Evolutionary conservation across 2,113 vertebrate genomes (phyloP), one percentile per base, ranked within the genome.

Genomic region (Crypturellus undulatus): DNA sequence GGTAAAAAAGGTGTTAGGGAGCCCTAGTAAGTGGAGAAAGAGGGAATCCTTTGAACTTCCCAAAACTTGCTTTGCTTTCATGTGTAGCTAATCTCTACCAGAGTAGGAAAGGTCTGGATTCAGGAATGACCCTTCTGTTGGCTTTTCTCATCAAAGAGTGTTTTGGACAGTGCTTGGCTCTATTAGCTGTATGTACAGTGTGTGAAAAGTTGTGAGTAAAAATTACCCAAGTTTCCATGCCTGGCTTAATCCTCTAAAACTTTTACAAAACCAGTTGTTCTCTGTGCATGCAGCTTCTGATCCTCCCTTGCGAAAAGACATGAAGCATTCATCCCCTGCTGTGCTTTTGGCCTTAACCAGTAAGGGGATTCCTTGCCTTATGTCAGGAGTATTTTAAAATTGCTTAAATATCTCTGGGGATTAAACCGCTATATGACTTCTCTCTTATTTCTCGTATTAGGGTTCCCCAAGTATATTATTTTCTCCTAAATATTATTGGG

Each of bases 101-200:
- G 49, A 82, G 49, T 22, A 63, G 24, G 45, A 82, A 32, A 59
- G 26, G 7, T 22, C 9, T 58, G 22, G 1, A 10, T 62, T 81
- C 6, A 30, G 40, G 64, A 59, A 11, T 47, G 51, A 67, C 25
- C 19, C 3, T 1, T n/a, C 5, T 1, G 0, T 58, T 69, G 64
- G 8, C 12, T 69, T 76, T 80, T 28, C 25, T 79, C 7, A 19
- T 10, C 15, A 40, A 85, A 59, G 38, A 24, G 6, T 70, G 22
- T 13, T 83, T 19, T 65, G 25, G 45, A 11, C 62, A 62, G 38
- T 65, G 6, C 7, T 58, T 88, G 17, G 15, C 67, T 40, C 15
- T 80, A 9, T 22, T 70, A 49, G 30, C 14, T 12, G 45, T 14
- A 3, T 65, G 11, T 56, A 34, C 6, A 11, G 20, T 22, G 3